Percentiles rank a stretch among this genome's conserved stretches.
Evolutionary conservation across 2,797 vertebrate genomes (phyloP).

Genomic region (Trichosurus vulpecula): DNA sequence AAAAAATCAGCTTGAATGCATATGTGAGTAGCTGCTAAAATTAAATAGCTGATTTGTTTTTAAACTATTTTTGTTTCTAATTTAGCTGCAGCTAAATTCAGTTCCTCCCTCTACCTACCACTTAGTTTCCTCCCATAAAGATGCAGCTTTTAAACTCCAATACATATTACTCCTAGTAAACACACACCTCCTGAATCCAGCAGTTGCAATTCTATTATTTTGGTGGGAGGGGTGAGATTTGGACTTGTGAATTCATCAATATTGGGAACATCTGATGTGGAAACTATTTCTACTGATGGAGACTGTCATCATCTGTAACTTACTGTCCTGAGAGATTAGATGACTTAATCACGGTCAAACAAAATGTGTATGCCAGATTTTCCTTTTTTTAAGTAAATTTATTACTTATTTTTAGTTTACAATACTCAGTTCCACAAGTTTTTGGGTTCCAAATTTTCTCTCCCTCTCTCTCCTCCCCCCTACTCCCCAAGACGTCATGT

Average conservation of each 20-base stretch:
- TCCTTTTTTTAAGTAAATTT: no score
- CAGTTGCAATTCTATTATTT: background rate
- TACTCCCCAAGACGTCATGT: no score
- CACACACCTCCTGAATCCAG: background rate
- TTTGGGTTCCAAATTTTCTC: no score
- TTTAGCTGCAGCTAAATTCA: constrained; percentile 60
- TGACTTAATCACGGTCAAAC: background rate
- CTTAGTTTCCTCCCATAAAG: constrained; percentile 57
- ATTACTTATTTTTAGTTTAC: no score
- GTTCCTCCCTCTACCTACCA: constrained; percentile 54
- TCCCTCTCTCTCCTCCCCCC: no score
- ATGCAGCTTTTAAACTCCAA: constrained; percentile 36
- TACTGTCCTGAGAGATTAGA: constrained; percentile 7
- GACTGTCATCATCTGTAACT: constrained; percentile 6
- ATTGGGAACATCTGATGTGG: background rate
- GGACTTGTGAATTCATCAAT: background rate
- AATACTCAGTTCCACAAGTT: no score
- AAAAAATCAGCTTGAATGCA: constrained; percentile 67
- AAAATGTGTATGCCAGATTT: background rate
- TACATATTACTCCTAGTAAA: constrained; percentile 9
- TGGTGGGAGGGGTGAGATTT: background rate
- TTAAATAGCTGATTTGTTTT: constrained; percentile 68
- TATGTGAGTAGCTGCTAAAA: constrained; percentile 73
- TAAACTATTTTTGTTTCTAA: constrained; percentile 67
- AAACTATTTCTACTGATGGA: background rate